Percentiles rank a stretch among this genome's conserved stretches.
phyloP scores from a whole-genome alignment of 2,113 vertebrate species.

The Dinomys branickii region DNA sequence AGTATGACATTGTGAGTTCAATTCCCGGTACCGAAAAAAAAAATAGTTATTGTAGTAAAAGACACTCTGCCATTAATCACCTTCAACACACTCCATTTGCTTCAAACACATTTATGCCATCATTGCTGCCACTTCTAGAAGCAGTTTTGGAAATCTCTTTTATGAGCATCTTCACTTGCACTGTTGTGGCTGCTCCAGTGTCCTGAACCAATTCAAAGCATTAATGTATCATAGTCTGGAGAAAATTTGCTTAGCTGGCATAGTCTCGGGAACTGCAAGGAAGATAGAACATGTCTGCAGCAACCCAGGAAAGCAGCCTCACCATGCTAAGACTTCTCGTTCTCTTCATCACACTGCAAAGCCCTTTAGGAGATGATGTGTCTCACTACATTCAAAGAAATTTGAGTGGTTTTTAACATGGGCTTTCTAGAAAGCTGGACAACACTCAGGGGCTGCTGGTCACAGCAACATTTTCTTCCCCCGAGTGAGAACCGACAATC shows the following conservation, averaged over 20 bases:
- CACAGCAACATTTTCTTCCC: not conserved
- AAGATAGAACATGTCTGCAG: not conserved
- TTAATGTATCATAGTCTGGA: not conserved
- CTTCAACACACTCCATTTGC: not conserved
- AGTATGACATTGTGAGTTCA: no score
- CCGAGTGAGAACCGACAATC: not conserved
- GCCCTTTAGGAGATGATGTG: not conserved
- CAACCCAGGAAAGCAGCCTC: not conserved
- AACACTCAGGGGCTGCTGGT: no score
- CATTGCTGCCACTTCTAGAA: not conserved
- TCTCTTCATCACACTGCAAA: not conserved
- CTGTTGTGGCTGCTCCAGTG: not conserved
- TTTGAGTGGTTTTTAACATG: not conserved
- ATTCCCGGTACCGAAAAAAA: no score
- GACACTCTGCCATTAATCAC: not conserved
- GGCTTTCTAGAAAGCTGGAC: not conserved
- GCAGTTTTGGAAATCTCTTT: not conserved
- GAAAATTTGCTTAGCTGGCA: not conserved
- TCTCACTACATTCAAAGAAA: not conserved
- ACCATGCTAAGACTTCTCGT: not conserved
- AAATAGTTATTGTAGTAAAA: not conserved
- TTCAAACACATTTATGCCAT: not conserved
- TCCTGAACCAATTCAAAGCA: not conserved
- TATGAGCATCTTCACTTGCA: not conserved
- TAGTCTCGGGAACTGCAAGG: not conserved